Conservation (phyloP, 2,797 vertebrate species). For the Monodelphis domestica region DNA sequence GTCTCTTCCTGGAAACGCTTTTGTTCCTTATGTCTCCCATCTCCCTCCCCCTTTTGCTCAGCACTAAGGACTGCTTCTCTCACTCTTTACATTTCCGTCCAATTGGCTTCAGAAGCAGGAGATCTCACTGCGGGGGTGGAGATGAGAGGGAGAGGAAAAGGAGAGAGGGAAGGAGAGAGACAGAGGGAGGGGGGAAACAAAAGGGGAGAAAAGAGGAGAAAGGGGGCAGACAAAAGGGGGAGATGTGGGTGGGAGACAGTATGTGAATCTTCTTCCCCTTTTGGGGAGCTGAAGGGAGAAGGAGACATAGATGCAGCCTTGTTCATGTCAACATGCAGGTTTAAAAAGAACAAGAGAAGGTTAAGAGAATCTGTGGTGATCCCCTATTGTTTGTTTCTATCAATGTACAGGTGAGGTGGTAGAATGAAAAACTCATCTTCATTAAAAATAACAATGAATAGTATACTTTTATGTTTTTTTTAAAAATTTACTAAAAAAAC, state of each 20-base stretch:
- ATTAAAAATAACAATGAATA: not conserved
- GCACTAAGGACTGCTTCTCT: conserved; percentile 29
- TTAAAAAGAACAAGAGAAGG: conserved; percentile 28
- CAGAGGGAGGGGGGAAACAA: not conserved
- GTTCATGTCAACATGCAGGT: not conserved
- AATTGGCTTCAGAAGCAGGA: conserved; percentile 40
- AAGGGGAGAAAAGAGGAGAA: not conserved
- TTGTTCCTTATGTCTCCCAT: conserved; percentile 54
- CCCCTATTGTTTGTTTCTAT: not conserved
- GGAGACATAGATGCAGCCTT: not conserved
- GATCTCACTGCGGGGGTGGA: conserved; percentile 45
- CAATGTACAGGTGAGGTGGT: not conserved
- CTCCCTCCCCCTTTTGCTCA: conserved; percentile 44
- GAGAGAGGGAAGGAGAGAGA: not conserved
- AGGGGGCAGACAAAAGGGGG: not conserved
- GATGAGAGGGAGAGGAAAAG: not conserved
- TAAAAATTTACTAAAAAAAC: no score
- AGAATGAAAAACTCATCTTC: not conserved
- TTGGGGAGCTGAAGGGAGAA: not conserved
- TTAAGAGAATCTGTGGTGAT: conserved; percentile 16
- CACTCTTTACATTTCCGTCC: conserved; percentile 60
- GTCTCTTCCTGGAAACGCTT: conserved; percentile 76
- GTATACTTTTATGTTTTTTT: not conserved
- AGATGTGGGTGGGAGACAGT: no score
- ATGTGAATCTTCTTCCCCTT: not conserved